Base-by-base conservation (phyloP, 2,113 vertebrate genomes). In the Clarias batrachus region DNA sequence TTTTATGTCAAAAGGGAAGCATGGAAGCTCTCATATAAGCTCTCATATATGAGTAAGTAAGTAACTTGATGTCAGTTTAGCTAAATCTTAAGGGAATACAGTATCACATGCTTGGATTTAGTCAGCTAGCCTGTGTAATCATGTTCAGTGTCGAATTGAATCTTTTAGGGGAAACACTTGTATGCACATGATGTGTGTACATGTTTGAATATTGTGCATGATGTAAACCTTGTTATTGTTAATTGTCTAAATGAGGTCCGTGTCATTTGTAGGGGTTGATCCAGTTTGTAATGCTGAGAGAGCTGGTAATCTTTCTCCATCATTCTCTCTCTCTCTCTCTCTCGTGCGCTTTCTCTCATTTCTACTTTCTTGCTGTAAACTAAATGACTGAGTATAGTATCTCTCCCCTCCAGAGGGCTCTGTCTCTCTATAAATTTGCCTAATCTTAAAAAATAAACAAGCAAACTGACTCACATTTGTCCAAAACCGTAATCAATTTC, bases 241-340 rank as follows among this genome's bases (percentile, higher is more conserved):
- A 63, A 52, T 48, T 85, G 48, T 83, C 80, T 92, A 91, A 92
- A 93, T 89, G 68, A 88, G 88, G 80, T 90, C 71, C 93, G 86
- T 94, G 84, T 94, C 91, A 90, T 91, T 95, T 94, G 90, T 95
- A 96, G 95, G 95, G 93, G 25, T 94, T 96, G 95, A 93, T 93
- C 91, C 92, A 94, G 94, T 93, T 96, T 91, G 94, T 96, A 91
- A 94, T 95, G 92, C 92, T n/a, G 93, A 92, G 94, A 91, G 95
- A 96, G 93, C 93, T 95, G 93, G 93, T 94, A 94, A 93, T 93
- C 65, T 19, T 57, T 57, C 84, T 80, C 59, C 76, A 41, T 89
- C 81, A 87, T 52, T 77, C 48, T 73, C 86, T 90, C 89, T 76
- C 52, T 87, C 30, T 79, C 65, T 62, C 60, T 77, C 78, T 86